Evolutionary conservation across 2,113 vertebrate genomes (phyloP).

Genomic region (Gobiocypris rarus): DNA sequence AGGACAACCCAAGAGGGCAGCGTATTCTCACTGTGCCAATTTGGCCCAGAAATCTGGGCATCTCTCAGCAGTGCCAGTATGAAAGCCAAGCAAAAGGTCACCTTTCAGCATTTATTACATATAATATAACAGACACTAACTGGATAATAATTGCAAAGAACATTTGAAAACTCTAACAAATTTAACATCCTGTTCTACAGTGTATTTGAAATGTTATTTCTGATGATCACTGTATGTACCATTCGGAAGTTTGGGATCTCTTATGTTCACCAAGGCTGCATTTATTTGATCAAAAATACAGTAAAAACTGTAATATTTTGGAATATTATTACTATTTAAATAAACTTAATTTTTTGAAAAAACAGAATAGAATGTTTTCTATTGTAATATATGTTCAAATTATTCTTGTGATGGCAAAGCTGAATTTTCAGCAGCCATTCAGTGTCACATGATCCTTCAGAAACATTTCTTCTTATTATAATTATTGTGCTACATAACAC

Average conservation of each 20-base stretch:
- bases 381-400: background rate
- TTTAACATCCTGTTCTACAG: background rate
- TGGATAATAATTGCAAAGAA: background rate
- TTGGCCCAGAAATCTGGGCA: conserved; percentile 89
- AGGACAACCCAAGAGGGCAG: conserved; percentile 80
- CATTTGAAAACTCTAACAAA: background rate
- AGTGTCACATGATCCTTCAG: background rate
- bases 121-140: background rate
- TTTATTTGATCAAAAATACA: background rate
- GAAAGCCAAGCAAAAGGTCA: conserved; percentile 73
- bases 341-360: no score
- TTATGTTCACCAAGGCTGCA: background rate
- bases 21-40: conserved; percentile 86
- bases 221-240: background rate
- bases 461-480: background rate
- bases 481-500: background rate
- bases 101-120: background rate
- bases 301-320: background rate
- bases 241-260: background rate
- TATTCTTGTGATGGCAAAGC: background rate
- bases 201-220: background rate
- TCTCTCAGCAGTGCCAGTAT: conserved; percentile 88
- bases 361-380: background rate
- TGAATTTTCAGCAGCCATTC: background rate
- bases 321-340: background rate